Base-by-base conservation (phyloP, 2,797 vertebrate genomes). In the Oreochromis mossambicus region DNA sequence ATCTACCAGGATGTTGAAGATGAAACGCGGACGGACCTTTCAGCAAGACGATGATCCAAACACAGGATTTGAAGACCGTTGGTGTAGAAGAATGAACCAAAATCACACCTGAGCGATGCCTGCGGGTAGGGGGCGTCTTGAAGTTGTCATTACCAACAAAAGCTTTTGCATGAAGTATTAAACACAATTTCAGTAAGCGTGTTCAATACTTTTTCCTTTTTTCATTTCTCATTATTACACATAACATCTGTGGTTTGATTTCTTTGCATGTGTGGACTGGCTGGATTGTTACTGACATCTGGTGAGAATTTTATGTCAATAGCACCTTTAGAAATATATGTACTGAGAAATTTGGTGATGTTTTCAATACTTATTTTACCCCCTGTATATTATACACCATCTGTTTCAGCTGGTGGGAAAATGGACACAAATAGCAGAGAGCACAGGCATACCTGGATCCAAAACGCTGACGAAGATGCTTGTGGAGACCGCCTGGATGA, bases 391-490 rank as follows among this genome's bases (percentile, higher is more conserved):
- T 54, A 36, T 17, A 61, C 56, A 19, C 56, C 8, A 3, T 86
- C 8, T 79, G 5, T 87, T 91, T 46, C 82, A 95, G 94, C 66
- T 95, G 24, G 21, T 92, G 46, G 93, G 92, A 2, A 90, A 34
- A 38, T 95, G 94, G 93, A 89, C 3, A 2, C 3, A 4, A n/a
- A 8, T 84, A 6, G 91, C 9, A 41, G 90, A 84, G 7, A 86
- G 66, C 77, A 21, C 58, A 3, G 6, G 51, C 52, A 0, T 89
- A 0, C 17, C 24, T 1, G 50, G 11, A 43, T 8, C 13, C 70
- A 56, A 7, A 2, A 0, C 2, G 1, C 4, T 91, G 55, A 79
- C 26, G 0, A 43, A 89, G n/a, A 50, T 10, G 68, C 32, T 88
- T 2, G 4, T 58, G 21, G 68, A 82, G 0, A 80, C 8, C 1